Base-by-base conservation (phyloP, 2,888 invertebrate genomes). In the Cylindroiulus punctatus region DNA sequence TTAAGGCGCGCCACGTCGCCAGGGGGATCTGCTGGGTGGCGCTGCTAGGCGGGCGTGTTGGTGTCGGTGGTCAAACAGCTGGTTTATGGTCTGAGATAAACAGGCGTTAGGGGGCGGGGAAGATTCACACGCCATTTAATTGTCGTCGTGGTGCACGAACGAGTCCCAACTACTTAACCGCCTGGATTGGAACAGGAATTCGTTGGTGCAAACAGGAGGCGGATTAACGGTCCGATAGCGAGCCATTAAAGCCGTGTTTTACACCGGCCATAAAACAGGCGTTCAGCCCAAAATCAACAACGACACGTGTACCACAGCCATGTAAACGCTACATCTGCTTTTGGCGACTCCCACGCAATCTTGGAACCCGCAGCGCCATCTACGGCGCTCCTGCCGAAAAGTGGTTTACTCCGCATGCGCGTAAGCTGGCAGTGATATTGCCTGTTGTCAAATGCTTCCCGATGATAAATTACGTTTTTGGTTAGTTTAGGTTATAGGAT, bases 21-120 rank as follows among this genome's bases (percentile, higher is more conserved):
- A 2, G 36, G 36, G 36, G 36, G 36, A 2, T 2, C 36, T 36
- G 3, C 36, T 36, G 36, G 36, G 36, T 36, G 36, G 36, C 36
- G 36, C 36, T 36, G 36, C 36, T 36, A 36, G 2, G 7, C 36
- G 81, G 81, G 81, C 2, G 26, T 14, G 30, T 22, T 1, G 17
- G 81, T 36, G 30, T 5, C 36, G 32, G 81, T 19, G 81, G 81
- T 81, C 81, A 81, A 81, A 22, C 81, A 81, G 30, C 81, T 81
- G 81, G 81, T 81, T 81, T 81, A 81, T 30, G 81, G 81, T 19
- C 81, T 3, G 30, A 81, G 81, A 81, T 81, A 81, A 81, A 81
- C 81, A 81, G 81, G 3, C 30, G 81, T 26, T 22, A 19, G 52
- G 52, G 47, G 52, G 52, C 52, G 52, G 52, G n/a, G 17, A 19